A percentile compares a stretch with the other conserved stretches of the same genome.
phyloP scores from a whole-genome alignment of 2,888 invertebrate genomes.

The Pachymerium ferrugineum region DNA sequence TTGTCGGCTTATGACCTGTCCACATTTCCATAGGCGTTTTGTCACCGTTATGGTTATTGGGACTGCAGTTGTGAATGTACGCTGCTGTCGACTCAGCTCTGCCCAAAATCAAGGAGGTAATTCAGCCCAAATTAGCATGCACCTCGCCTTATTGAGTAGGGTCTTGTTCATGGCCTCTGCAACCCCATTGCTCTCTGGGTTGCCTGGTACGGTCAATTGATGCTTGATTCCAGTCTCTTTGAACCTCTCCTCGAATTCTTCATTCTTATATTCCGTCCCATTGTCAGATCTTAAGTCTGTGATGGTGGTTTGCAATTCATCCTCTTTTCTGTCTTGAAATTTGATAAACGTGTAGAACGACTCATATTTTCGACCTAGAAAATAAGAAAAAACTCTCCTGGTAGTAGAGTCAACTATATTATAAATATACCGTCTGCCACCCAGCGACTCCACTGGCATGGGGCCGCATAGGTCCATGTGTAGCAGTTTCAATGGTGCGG shows the following conservation, averaged over 20 bases:
- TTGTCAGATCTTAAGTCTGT: conserved; percentile 34
- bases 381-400: too few species aligned
- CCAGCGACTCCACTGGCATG: too few species aligned
- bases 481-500: too few species aligned
- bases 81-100: conserved; percentile 35
- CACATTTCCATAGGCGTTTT: neutral
- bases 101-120: conserved; percentile 36
- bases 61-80: conserved; percentile 34
- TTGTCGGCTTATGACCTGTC: too few species aligned
- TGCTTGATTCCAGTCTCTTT: conserved; percentile 20
- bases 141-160: conserved; percentile 31
- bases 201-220: conserved; percentile 29
- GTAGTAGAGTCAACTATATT: too few species aligned
- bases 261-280: conserved; percentile 30
- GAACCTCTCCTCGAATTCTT: conserved; percentile 26
- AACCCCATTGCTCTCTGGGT: too few species aligned
- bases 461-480: too few species aligned
- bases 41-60: neutral
- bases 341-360: neutral
- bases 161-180: conserved; percentile 34
- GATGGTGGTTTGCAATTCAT: conserved; percentile 3
- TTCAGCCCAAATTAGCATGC: conserved; percentile 31
- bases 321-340: conserved; percentile 29
- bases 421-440: too few species aligned
- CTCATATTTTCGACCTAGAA: conserved; percentile 28